Conservation (phyloP, 2,113 vertebrate genomes). For the Spea multiplicata region DNA sequence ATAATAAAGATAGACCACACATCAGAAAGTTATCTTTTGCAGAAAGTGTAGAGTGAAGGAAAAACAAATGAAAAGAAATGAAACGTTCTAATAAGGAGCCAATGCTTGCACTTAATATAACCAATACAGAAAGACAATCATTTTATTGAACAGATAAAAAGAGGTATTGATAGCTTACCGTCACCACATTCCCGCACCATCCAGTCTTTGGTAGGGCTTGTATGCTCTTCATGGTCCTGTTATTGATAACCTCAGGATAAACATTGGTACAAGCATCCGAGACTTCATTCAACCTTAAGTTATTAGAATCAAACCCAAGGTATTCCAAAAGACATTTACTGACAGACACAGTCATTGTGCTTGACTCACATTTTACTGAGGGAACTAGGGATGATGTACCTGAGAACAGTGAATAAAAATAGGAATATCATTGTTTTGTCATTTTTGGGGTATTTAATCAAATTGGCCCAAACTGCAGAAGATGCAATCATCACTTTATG, state of each 20-base stretch:
- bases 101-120: not conserved
- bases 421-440: not conserved
- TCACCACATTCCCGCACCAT: slow-evolving; percentile 23
- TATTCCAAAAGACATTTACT: slow-evolving; percentile 14
- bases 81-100: not conserved
- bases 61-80: not conserved
- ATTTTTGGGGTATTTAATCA: not conserved
- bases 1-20: not conserved
- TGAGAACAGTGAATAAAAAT: not conserved
- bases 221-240: not conserved
- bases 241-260: not conserved
- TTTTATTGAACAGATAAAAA: not conserved
- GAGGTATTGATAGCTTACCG: slow-evolving; percentile 6
- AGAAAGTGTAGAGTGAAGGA: not conserved
- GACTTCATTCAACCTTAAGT: slow-evolving; percentile 1
- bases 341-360: not conserved
- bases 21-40: too few species aligned
- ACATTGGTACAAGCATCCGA: not conserved
- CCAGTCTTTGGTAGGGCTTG: slow-evolving; percentile 13
- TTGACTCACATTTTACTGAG: slow-evolving; percentile 8
- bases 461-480: too few species aligned
- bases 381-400: slow-evolving; percentile 3
- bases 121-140: too few species aligned
- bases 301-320: slow-evolving; percentile 14
- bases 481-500: too few species aligned